Evolutionary conservation across 2,888 invertebrate species (phyloP).

Genomic region (Auanema freiburgensis): DNA sequence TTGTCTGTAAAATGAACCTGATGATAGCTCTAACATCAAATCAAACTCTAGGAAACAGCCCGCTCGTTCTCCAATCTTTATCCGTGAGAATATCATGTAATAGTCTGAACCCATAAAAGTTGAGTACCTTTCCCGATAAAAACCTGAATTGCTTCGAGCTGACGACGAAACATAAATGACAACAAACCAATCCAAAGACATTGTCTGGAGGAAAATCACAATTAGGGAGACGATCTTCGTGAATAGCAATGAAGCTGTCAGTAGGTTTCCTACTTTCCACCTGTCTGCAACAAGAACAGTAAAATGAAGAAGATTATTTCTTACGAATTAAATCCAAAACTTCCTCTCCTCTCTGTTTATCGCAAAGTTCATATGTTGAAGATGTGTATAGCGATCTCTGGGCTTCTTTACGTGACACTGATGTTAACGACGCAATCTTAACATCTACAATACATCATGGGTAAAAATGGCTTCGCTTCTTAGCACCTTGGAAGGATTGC

Average conservation of each 20-base stretch:
- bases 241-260: constrained; percentile 28
- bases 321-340: neutral
- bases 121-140: constrained; percentile 29
- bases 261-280: constrained; percentile 19
- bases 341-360: neutral
- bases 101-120: constrained; percentile 51
- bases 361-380: neutral
- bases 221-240: constrained; percentile 29
- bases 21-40: constrained; percentile 1
- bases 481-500: constrained; percentile 23
- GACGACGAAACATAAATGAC: constrained; percentile 27
- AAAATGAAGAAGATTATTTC: neutral
- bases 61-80: constrained; percentile 61
- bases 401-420: neutral
- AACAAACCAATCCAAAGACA: constrained; percentile 30
- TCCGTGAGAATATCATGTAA: constrained; percentile 56
- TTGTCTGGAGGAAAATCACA: constrained; percentile 23
- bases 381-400: neutral
- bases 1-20: constrained; percentile 40
- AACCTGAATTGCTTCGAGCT: constrained; percentile 11
- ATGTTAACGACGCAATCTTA: no score
- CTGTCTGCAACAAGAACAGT: constrained; percentile 18
- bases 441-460: no score
- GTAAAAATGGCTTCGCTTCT: no score
- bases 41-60: constrained; percentile 59